Evolutionary conservation across 2,113 vertebrate species (phyloP), one percentile per base, ranked within the genome.

Genomic region (Macrotus californicus): DNA sequence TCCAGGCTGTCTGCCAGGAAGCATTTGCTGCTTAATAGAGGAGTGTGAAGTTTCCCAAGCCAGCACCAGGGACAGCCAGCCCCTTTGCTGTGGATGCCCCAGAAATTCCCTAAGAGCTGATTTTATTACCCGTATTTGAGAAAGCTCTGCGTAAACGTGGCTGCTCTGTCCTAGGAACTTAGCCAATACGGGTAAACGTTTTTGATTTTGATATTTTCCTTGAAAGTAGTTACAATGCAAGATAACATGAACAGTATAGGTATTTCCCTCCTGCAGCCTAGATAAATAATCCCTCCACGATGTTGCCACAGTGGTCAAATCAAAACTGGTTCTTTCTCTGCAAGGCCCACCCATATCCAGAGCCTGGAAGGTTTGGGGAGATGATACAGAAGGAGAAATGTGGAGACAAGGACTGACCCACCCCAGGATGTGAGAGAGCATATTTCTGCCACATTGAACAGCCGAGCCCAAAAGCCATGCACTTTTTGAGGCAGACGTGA

Each of bases 361-460:
- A 6, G 10, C 52, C 39, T 36, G 39, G 29, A 12, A 12, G 29
- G 6, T 29, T 31, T 31, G 34, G 52, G 21, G 29, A 73, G 22
- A n/a, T 2, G 7, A 31, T 13, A 0, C 1, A 13, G 21, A 36
- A 83, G 70, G 7, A 87, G 29, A 70, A 61, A 46, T 0, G 1
- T 1, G 50, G 34, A 13, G n/a, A 39, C 31, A 81, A 18, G 22
- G 2, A 5, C 9, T 39, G 61, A 64, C 34, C 12, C 31, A 36
- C 16, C 48, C 48, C 2, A 0, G 39, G 29, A 3, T 5, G 11
- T 1, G 1, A 69, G 5, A 16, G 36, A 7, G 22, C 15, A 8
- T 3, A 4, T 46, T n/a, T 26, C 72, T 34, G n/a, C 54, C 76
- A 2, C 3, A n/a, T 14, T 34, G 21, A 3, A 22, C 69, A 16